These are phyloP conservation scores for Microctenopoma stevenorrisi DNA, from an alignment of 2,797 vertebrate genomes.

Conservation along the genomic window DNA sequence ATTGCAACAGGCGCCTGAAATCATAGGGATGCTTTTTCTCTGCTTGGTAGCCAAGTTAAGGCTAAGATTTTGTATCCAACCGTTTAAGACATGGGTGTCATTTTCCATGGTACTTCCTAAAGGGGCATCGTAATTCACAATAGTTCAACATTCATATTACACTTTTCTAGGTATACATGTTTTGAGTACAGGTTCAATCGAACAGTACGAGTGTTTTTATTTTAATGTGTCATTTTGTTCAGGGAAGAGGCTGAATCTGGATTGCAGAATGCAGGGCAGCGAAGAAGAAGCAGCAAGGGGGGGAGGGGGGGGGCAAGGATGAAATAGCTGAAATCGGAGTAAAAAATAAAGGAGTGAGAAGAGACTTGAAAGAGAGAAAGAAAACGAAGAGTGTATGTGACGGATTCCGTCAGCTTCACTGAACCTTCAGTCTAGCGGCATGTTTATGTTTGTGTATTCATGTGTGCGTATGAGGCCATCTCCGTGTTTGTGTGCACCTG, in stretches of 20 bases:
- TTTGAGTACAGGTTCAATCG: too few relatives aligned
- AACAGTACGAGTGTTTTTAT: too few relatives aligned
- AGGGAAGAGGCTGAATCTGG: too few relatives aligned
- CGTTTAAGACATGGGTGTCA: too few relatives aligned
- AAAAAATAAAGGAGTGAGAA: constrained; percentile 14
- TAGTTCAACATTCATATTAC: too few relatives aligned
- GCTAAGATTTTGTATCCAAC: too few relatives aligned
- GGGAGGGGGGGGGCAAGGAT: not conserved
- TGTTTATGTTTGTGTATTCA: constrained; percentile 29
- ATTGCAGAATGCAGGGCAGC: too few relatives aligned
- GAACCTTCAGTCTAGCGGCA: constrained; percentile 13
- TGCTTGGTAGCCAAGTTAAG: too few relatives aligned
- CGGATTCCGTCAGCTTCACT: constrained; percentile 44
- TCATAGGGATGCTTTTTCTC: too few relatives aligned
- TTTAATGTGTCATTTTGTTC: too few relatives aligned
- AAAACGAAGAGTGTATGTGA: constrained; percentile 21
- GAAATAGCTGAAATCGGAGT: not conserved
- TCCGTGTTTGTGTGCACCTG: constrained; percentile 26
- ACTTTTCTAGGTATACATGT: not conserved
- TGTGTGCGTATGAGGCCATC: constrained; percentile 11
- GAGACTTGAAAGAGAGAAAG: constrained; percentile 14
- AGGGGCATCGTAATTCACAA: not conserved
- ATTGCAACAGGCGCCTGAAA: too few relatives aligned
- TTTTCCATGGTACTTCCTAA: not conserved
- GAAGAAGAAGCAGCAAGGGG: too few relatives aligned